These are phyloP conservation scores for Loris lydekkerianus DNA, from an alignment of 2,797 vertebrate genomes.

Conservation along the genomic window DNA sequence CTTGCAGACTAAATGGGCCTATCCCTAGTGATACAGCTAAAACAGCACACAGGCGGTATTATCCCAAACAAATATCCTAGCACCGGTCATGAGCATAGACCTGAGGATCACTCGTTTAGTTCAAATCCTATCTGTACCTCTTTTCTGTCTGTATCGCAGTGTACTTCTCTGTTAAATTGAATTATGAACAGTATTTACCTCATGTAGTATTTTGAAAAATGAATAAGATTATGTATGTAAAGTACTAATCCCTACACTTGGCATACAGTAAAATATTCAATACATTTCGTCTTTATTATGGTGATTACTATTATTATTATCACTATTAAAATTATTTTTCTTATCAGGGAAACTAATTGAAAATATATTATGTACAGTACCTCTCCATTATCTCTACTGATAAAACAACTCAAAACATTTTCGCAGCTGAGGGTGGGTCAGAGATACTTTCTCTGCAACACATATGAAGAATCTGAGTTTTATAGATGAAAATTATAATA, in stretches of 20 bases:
- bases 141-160: not conserved
- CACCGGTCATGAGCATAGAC: not conserved
- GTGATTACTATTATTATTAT: slow-evolving; percentile 39
- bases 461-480: slow-evolving; percentile 44
- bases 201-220: slow-evolving; percentile 49
- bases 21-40: not conserved
- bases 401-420: slow-evolving; percentile 59
- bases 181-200: not conserved
- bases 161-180: slow-evolving; percentile 1
- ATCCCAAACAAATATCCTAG: not conserved
- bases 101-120: not conserved
- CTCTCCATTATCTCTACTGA: slow-evolving; percentile 38
- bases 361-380: slow-evolving; percentile 62
- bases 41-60: not conserved
- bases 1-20: slow-evolving; percentile 20
- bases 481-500: slow-evolving; percentile 63
- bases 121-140: not conserved
- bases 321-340: slow-evolving; percentile 24
- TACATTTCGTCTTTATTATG: slow-evolving; percentile 38
- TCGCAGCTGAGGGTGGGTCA: slow-evolving; percentile 59
- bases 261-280: slow-evolving; percentile 5
- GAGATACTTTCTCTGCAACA: slow-evolving; percentile 10
- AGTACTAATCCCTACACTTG: slow-evolving; percentile 12
- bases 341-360: slow-evolving; percentile 25
- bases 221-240: slow-evolving; percentile 33